phyloP scores from a whole-genome alignment of 1,140 invertebrate genomes.

The Leguminivora glycinivorella region DNA sequence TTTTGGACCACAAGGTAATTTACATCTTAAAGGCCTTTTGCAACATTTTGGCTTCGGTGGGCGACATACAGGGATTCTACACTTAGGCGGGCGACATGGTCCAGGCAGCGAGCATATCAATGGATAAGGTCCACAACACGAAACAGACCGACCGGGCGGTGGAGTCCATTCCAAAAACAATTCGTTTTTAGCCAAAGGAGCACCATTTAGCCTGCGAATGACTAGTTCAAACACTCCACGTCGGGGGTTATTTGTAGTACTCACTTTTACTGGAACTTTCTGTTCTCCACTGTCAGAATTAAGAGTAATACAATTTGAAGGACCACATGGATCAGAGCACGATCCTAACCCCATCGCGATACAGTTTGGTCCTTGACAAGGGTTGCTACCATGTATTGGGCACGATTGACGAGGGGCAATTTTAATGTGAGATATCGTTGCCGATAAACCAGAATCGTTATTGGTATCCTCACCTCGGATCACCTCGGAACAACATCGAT shows the following conservation, averaged over 20 bases:
- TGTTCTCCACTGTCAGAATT: slow-evolving; percentile 46
- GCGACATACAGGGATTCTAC: slow-evolving; percentile 52
- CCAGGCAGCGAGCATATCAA: slow-evolving; percentile 38
- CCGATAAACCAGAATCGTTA: slow-evolving; percentile 47
- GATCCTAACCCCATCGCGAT: slow-evolving; percentile 37
- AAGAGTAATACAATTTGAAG: background rate
- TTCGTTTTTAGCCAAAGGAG: slow-evolving; percentile 68
- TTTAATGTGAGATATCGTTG: slow-evolving; percentile 63
- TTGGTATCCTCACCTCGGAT: no score
- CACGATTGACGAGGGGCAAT: slow-evolving; percentile 59
- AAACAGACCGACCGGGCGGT: slow-evolving; percentile 49
- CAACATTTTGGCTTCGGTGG: slow-evolving; percentile 48
- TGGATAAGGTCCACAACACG: slow-evolving; percentile 47
- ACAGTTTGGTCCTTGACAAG: slow-evolving; percentile 64
- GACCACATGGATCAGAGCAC: background rate
- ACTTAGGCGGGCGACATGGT: slow-evolving; percentile 51
- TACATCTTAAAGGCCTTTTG: slow-evolving; percentile 39
- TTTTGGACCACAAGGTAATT: slow-evolving; percentile 20
- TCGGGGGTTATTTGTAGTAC: slow-evolving; percentile 59
- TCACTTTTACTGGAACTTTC: slow-evolving; percentile 59
- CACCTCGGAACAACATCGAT: slow-evolving; percentile 44
- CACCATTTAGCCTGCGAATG: slow-evolving; percentile 61
- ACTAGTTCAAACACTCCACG: slow-evolving; percentile 72
- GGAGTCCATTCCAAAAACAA: slow-evolving; percentile 71
- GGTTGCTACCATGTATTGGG: slow-evolving; percentile 56